phyloP scores from a whole-genome alignment of 2,888 invertebrate genomes.

The Drosophila tanythrix region DNA sequence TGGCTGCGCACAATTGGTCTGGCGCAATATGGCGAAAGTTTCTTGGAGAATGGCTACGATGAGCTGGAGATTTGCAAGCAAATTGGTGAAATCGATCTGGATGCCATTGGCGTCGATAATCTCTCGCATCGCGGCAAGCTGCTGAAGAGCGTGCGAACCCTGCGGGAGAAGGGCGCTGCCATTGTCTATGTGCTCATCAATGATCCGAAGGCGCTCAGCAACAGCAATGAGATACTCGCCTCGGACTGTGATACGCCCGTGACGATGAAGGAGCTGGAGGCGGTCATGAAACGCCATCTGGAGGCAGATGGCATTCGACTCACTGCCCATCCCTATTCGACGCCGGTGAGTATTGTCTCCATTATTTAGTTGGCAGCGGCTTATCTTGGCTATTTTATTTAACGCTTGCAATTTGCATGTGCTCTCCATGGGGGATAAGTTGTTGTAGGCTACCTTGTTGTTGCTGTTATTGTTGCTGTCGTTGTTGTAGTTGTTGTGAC shows the following conservation, averaged over 20 bases:
- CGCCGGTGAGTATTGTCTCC: conserved; percentile 90
- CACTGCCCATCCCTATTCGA: conserved; percentile 95
- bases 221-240: conserved; percentile 86
- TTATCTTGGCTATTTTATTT: conserved; percentile 74
- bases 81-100: conserved; percentile 96
- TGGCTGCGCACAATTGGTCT: conserved; percentile 96
- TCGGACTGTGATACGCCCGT: conserved; percentile 85
- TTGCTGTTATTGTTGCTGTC: conserved; percentile 3
- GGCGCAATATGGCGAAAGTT: conserved; percentile 95
- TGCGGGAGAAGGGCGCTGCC: conserved; percentile 96
- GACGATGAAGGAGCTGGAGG: conserved; percentile 87
- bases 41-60: conserved; percentile 98
- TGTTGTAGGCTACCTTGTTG: conserved; percentile 17
- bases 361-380: conserved; percentile 25
- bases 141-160: conserved; percentile 92
- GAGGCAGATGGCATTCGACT: conserved; percentile 94
- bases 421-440: conserved; percentile 46
- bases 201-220: conserved; percentile 87
- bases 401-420: conserved; percentile 71
- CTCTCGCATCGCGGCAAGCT: conserved; percentile 92
- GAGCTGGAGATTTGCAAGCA: conserved; percentile 98
- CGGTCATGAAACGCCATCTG: conserved; percentile 93
- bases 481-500: conserved; percentile 49
- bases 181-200: conserved; percentile 97
- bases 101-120: conserved; percentile 96